Evolutionary conservation across 30 jellyfish, hydroid and myxozoan species (phyloP).

Genomic region (Hydra vulgaris): DNA sequence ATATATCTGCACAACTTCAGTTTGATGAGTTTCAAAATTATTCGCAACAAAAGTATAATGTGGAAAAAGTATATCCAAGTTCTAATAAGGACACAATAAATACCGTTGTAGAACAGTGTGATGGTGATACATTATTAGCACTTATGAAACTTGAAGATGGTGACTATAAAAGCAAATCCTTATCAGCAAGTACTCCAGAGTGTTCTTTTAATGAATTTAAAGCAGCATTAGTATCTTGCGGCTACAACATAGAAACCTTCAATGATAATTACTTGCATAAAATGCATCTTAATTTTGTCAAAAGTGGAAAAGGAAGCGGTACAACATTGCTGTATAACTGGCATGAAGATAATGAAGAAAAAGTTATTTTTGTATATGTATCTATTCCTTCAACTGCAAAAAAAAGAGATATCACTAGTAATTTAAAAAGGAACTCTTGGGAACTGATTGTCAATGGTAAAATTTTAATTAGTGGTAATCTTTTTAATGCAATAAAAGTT

Average conservation of each 20-base stretch:
- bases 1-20: conserved; percentile 16
- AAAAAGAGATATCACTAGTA: conserved; percentile 37
- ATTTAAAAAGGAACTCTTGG: conserved; percentile 46
- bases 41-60: conserved; percentile 15
- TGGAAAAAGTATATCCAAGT: conserved; percentile 5
- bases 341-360: conserved; percentile 64
- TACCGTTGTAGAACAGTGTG: conserved; percentile 14
- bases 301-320: conserved; percentile 38
- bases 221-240: conserved; percentile 45
- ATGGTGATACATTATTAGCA: conserved; percentile 22
- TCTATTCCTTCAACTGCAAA: conserved; percentile 44
- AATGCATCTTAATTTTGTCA: conserved; percentile 44
- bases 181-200: not conserved
- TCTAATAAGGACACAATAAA: conserved; percentile 27
- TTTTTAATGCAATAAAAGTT: conserved; percentile 32
- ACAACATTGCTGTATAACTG: conserved; percentile 60
- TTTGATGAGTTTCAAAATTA: not conserved
- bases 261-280: conserved; percentile 40
- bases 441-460: conserved; percentile 45
- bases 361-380: conserved; percentile 46
- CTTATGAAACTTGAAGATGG: conserved; percentile 2
- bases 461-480: conserved; percentile 49
- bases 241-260: conserved; percentile 20
- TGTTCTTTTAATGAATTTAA: conserved; percentile 77
- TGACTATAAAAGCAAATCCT: not conserved